Base-by-base conservation (phyloP, 2,797 vertebrate genomes). In the Balearica regulorum region DNA sequence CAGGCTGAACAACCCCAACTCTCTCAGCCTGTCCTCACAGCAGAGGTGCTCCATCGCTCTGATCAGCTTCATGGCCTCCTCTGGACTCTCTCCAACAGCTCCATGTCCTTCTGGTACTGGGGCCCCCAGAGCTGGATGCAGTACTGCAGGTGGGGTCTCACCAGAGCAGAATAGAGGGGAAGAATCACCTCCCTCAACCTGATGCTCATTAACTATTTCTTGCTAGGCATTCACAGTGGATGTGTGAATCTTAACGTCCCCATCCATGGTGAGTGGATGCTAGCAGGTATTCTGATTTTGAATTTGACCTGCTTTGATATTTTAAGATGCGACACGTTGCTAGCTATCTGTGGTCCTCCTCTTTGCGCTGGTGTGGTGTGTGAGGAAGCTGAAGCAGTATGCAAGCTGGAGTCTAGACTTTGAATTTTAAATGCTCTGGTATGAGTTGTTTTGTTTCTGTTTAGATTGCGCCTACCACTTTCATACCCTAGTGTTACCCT, bases 371-470 rank as follows among this genome's bases (percentile, higher is more conserved):
- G 29, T 64, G 37, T 77, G 49, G 28, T 9, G 1, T 14, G 13
- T 48, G 85, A 64, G 83, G 80, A 84, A 87, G 68, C 83, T 80
- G 41, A 66, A 85, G 86, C 88, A 35, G 41, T 10, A 35, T 9
- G 22, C 44, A 51, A 80, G 61, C 68, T 71, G 65, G 75, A 65
- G 69, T 20, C 68, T 68, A 71, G 83, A 73, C 18, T 92, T 58
- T 22, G 83, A 80, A 83, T 95, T 96, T 89, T 44, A 82, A 93
- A 39, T 43, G 49, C 39, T 84, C 31, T 89, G 68, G 26, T 68
- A 46, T 68, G 91, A 93, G 76, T 83, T 94, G 65, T 75, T 95
- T 81, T 93, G 81, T 92, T 93, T 93, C 64, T 96, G 71, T 92
- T 94, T 94, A 76, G 87, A 60, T 92, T 92, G 49, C 9, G 7